Evolutionary conservation across 2,888 invertebrate species (phyloP).

Genomic region (Drosophila cognata): DNA sequence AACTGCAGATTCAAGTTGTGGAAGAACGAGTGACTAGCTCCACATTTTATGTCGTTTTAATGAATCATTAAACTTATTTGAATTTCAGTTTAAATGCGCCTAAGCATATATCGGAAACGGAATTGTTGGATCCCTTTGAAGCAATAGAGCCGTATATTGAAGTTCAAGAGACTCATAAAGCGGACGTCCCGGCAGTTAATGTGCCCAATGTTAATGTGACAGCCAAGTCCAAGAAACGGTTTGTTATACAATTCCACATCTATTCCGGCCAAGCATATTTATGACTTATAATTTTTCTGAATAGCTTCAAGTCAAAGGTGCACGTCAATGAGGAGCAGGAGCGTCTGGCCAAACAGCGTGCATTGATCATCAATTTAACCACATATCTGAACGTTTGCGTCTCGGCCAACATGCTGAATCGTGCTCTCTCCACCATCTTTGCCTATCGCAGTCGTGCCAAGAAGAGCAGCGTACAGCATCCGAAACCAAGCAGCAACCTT

Average conservation of each 20-base stretch:
- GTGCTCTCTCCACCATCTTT: constrained; percentile 86
- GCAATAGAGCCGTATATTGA: constrained; percentile 75
- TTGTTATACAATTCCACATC: background rate
- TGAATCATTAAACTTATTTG: background rate
- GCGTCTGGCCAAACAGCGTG: constrained; percentile 83
- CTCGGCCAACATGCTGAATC: constrained; percentile 86
- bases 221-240: constrained; percentile 69
- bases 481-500: constrained; percentile 31
- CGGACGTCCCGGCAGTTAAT: background rate
- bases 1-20: background rate
- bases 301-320: constrained; percentile 80
- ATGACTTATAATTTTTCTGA: background rate
- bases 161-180: constrained; percentile 41
- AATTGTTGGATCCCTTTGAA: constrained; percentile 69
- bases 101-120: constrained; percentile 47
- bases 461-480: constrained; percentile 61
- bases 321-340: constrained; percentile 81
- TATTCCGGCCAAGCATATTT: background rate
- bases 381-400: constrained; percentile 90
- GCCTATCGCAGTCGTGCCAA: constrained; percentile 85
- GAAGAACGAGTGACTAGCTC: background rate
- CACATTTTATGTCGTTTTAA: background rate
- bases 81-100: constrained; percentile 47
- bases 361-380: constrained; percentile 87
- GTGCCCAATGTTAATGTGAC: constrained; percentile 31